Evolutionary conservation across 2,888 invertebrate genomes (phyloP).

Genomic region (Frankliniella intonsa): DNA sequence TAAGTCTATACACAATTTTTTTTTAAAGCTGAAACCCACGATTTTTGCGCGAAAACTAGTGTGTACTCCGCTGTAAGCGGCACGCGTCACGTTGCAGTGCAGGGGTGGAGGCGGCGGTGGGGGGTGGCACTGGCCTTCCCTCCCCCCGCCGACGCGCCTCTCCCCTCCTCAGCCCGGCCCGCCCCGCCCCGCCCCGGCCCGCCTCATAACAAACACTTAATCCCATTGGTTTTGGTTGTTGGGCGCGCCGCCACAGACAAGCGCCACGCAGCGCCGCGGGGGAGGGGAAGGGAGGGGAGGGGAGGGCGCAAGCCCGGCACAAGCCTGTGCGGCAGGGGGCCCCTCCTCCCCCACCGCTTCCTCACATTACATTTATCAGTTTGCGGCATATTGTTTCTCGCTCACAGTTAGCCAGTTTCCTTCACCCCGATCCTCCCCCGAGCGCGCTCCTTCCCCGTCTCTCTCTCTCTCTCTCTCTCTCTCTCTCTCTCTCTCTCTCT

Average conservation of each 20-base stretch:
- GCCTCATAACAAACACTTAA: constrained; percentile 16
- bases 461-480: too few relatives aligned
- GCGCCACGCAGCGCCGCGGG: not conserved
- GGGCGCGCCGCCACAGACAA: not conserved
- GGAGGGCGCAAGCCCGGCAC: not conserved
- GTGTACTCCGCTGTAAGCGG: too few relatives aligned
- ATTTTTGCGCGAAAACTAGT: too few relatives aligned
- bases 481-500: too few relatives aligned
- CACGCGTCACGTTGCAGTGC: too few relatives aligned
- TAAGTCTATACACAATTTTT: too few relatives aligned
- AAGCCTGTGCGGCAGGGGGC: not conserved
- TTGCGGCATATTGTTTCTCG: constrained; percentile 26
- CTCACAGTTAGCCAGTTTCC: constrained; percentile 16
- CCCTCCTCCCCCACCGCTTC: not conserved
- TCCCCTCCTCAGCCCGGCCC: not conserved
- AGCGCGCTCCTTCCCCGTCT: too few relatives aligned
- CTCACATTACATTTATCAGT: constrained; percentile 26
- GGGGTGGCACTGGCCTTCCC: not conserved
- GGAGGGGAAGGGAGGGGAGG: not conserved
- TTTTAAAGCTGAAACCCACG: too few relatives aligned
- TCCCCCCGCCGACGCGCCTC: not conserved
- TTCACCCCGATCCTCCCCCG: not conserved
- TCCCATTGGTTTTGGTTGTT: constrained; percentile 25
- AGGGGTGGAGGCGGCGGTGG: too few relatives aligned
- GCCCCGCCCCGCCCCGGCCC: not conserved